phyloP scores from a whole-genome alignment of 1,140 invertebrate species.

The Platyura marginata region DNA sequence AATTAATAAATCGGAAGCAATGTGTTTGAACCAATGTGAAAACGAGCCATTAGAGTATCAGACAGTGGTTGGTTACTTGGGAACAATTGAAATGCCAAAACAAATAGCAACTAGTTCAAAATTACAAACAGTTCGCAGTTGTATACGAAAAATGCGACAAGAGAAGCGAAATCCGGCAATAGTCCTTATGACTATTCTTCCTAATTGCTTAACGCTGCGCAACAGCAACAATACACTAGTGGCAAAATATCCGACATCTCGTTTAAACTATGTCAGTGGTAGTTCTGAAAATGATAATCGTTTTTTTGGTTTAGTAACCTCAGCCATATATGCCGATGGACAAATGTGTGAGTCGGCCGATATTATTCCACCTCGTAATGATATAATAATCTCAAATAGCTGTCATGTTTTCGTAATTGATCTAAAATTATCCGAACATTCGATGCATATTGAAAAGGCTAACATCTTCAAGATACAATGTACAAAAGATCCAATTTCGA shows the following conservation, averaged over 20 bases:
- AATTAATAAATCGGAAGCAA: background rate
- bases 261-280: constrained; percentile 76
- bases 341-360: constrained; percentile 7
- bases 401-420: constrained; percentile 93
- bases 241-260: constrained; percentile 67
- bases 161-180: constrained; percentile 77
- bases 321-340: constrained; percentile 34
- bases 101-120: constrained; percentile 58
- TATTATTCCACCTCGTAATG: constrained; percentile 11
- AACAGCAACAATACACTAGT: constrained; percentile 46
- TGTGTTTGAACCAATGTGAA: background rate
- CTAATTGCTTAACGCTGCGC: constrained; percentile 56
- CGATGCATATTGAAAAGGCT: constrained; percentile 54
- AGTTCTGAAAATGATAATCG: constrained; percentile 77
- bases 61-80: constrained; percentile 81
- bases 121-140: constrained; percentile 51
- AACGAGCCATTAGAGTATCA: constrained; percentile 50
- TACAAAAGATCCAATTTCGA: constrained; percentile 43
- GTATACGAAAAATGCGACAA: constrained; percentile 71
- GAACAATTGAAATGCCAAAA: constrained; percentile 88
- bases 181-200: constrained; percentile 68
- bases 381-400: constrained; percentile 54
- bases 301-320: constrained; percentile 84
- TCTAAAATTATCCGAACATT: constrained; percentile 63
- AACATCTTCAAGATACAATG: constrained; percentile 62